Evolutionary conservation across 2,888 invertebrate genomes (phyloP).

Genomic region (Cremastinae sp.): DNA sequence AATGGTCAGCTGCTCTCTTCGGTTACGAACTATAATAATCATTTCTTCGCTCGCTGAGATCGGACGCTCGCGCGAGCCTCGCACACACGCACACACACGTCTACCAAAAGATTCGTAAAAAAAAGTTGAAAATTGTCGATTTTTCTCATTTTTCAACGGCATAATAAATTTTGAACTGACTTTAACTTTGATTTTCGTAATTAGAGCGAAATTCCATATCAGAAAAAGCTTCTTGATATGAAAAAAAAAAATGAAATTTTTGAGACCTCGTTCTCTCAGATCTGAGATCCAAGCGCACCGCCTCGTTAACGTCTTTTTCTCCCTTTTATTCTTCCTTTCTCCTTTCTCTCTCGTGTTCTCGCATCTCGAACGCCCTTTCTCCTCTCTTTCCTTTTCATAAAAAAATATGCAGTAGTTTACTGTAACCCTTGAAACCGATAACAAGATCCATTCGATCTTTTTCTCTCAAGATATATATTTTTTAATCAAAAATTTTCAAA

Average conservation of each 20-base stretch:
- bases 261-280: no score
- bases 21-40: conserved; percentile 80
- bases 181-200: no score
- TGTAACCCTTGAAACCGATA: conserved; percentile 56
- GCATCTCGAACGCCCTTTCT: conserved; percentile 33
- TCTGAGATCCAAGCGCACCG: conserved; percentile 62
- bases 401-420: conserved; percentile 15
- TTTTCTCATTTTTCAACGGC: no score
- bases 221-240: no score
- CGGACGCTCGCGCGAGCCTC: conserved; percentile 63
- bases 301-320: conserved; percentile 77
- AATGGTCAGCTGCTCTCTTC: conserved; percentile 80
- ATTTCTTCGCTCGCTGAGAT: conserved; percentile 74
- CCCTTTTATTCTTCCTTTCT: conserved; percentile 61
- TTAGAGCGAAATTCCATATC: no score
- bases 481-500: no score
- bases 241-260: no score
- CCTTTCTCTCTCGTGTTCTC: conserved; percentile 45
- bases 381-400: conserved; percentile 19
- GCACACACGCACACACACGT: conserved; percentile 16
- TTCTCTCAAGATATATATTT: no score
- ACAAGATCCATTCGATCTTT: conserved; percentile 42
- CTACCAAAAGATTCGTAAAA: no score
- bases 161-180: no score
- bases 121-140: no score